Conservation (phyloP, 2,797 vertebrate genomes). For the Pygocentrus nattereri region DNA sequence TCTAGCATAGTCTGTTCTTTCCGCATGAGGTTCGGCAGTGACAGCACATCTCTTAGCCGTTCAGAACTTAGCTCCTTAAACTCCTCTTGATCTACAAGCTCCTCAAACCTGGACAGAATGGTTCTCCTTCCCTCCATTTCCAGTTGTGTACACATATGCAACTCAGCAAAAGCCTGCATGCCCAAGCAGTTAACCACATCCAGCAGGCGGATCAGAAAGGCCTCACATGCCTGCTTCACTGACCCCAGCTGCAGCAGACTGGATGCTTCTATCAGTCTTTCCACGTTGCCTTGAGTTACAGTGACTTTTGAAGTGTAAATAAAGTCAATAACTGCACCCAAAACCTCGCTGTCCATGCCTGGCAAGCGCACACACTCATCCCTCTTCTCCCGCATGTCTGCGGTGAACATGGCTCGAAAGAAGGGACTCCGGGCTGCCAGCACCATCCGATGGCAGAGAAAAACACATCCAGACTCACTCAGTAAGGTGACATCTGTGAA, state of each 20-base stretch:
- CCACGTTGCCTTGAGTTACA: slow-evolving; percentile 79
- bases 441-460: slow-evolving; percentile 81
- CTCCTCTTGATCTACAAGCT: slow-evolving; percentile 79
- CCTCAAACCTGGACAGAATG: slow-evolving; percentile 83
- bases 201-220: slow-evolving; percentile 83
- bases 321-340: slow-evolving; percentile 80
- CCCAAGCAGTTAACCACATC: slow-evolving; percentile 82
- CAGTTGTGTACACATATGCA: slow-evolving; percentile 78
- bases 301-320: slow-evolving; percentile 82
- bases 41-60: not conserved
- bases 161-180: slow-evolving; percentile 82
- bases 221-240: slow-evolving; percentile 75
- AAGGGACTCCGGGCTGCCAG: slow-evolving; percentile 83
- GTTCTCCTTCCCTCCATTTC: slow-evolving; percentile 81
- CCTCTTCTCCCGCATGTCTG: slow-evolving; percentile 75
- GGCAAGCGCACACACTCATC: slow-evolving; percentile 47
- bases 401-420: slow-evolving; percentile 87
- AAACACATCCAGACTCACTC: slow-evolving; percentile 60
- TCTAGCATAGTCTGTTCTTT: not conserved
- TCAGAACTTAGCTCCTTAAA: slow-evolving; percentile 78
- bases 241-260: slow-evolving; percentile 83
- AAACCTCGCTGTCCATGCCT: slow-evolving; percentile 74
- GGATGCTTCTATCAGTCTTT: slow-evolving; percentile 80
- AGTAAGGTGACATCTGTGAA: slow-evolving; percentile 44
- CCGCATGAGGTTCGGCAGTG: not conserved